These are phyloP conservation scores for Pedionomus torquatus DNA, from an alignment of 2,113 vertebrate genomes.

Conservation along the genomic window DNA sequence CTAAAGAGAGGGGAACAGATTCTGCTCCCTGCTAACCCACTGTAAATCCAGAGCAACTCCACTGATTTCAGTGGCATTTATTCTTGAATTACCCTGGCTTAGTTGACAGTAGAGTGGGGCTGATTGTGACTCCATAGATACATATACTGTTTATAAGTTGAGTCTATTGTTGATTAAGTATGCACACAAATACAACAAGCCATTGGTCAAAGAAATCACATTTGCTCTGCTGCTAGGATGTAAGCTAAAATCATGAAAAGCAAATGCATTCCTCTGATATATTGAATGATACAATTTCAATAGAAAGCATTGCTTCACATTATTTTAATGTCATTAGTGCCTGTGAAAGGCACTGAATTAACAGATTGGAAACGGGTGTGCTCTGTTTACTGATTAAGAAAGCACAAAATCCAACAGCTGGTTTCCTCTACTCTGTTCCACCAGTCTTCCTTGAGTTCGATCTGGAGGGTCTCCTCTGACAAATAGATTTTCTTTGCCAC, in stretches of 20 bases:
- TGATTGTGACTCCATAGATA: background rate
- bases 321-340: conserved; percentile 43
- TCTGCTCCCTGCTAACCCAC: background rate
- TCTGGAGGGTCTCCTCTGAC: background rate
- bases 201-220: conserved; percentile 68
- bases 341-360: conserved; percentile 28
- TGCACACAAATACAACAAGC: conserved; percentile 54
- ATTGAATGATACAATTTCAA: conserved; percentile 33
- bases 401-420: background rate
- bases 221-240: conserved; percentile 59
- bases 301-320: background rate
- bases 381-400: background rate
- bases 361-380: background rate
- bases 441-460: background rate
- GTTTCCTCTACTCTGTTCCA: background rate
- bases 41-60: conserved; percentile 1
- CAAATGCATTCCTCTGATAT: conserved; percentile 44
- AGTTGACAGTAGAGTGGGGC: background rate
- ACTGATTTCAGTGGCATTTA: background rate
- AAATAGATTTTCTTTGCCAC: background rate
- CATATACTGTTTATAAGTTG: conserved; percentile 25
- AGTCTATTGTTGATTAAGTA: conserved; percentile 65
- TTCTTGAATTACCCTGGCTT: background rate
- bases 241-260: conserved; percentile 62
- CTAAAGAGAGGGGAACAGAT: background rate